Evolutionary conservation across 1,140 invertebrate species (phyloP), one percentile per base, ranked within the genome.

Genomic region (Rhynchophorus ferrugineus): DNA sequence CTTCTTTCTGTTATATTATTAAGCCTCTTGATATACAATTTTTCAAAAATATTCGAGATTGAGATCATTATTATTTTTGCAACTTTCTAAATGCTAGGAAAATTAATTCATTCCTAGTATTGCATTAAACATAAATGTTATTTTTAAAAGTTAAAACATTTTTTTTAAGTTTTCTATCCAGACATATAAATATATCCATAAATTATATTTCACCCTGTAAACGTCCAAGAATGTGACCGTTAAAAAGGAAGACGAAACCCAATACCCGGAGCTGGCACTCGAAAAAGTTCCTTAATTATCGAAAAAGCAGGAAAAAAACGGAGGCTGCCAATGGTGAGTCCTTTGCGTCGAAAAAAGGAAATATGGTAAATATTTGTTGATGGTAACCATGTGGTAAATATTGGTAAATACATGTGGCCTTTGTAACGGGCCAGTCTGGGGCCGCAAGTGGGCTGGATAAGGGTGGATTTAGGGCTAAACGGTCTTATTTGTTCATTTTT

Each of bases 391-490:
- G 62, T 64, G 62, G 63, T 65, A 65, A 65, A 65, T 63, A 65
- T 65, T 65, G 62, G 63, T 65, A 64, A 64, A 64, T 62, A 64
- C 63, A 64, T 60, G 59, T 60, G 63, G 62, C 45, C 57, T 60
- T 62, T 64, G 60, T 65, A 61, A 58, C 60, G 53, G 48, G n/a
- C 57, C 55, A 60, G 57, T 29, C 24, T 51, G 55, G 46, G 53
- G 53, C 41, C 39, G 34, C 34, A 46, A 34, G 22, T 35, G 54
- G 59, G 52, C 42, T 22, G 58, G 17, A 14, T 47, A 38, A 47
- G 44, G 58, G 54, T 21, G 49, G 57, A 7, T 46, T 52, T 39
- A 39, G 37, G 37, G 43, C 21, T 55, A 49, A 48, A 54, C 52
- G 7, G 39, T 34, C 50, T 42, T 56, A 57, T 61, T 61, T 61